Conservation (phyloP, 2,113 vertebrate genomes). For the Tachysurus vachellii region DNA sequence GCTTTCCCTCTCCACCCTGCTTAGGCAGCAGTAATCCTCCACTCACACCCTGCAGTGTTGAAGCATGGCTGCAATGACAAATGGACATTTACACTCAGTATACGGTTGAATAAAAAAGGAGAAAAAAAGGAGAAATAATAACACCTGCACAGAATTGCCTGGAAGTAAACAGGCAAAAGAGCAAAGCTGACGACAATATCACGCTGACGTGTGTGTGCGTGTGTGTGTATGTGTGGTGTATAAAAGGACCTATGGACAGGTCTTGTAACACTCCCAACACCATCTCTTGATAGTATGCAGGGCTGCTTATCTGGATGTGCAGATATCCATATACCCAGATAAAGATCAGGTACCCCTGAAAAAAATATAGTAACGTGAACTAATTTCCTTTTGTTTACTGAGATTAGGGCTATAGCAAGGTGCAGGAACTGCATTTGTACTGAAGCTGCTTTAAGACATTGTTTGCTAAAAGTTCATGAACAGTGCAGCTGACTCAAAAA, state of each 20-base stretch:
- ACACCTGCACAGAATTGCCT: background rate
- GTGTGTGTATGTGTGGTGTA: background rate
- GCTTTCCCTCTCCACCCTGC: conserved; percentile 18
- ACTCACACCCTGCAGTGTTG: conserved; percentile 10
- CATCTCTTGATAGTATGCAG: background rate
- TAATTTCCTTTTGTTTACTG: background rate
- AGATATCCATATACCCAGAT: background rate
- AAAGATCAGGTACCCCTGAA: background rate
- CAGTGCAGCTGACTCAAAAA: background rate
- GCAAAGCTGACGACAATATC: background rate
- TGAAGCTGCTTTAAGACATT: background rate
- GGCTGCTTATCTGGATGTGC: background rate
- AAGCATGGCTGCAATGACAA: conserved; percentile 35
- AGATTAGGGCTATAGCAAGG: background rate
- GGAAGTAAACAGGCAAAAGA: background rate
- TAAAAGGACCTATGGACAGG: background rate
- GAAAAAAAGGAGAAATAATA: conserved; percentile 23
- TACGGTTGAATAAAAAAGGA: background rate
- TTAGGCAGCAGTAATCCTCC: conserved; percentile 41
- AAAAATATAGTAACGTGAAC: background rate
- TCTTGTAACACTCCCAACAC: background rate
- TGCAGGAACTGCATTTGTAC: background rate
- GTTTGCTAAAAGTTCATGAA: background rate
- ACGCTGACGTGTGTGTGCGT: background rate
- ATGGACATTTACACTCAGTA: conserved; percentile 35